Base-by-base conservation (phyloP, 1,140 invertebrate genomes). In the Drosophila ohnishii region DNA sequence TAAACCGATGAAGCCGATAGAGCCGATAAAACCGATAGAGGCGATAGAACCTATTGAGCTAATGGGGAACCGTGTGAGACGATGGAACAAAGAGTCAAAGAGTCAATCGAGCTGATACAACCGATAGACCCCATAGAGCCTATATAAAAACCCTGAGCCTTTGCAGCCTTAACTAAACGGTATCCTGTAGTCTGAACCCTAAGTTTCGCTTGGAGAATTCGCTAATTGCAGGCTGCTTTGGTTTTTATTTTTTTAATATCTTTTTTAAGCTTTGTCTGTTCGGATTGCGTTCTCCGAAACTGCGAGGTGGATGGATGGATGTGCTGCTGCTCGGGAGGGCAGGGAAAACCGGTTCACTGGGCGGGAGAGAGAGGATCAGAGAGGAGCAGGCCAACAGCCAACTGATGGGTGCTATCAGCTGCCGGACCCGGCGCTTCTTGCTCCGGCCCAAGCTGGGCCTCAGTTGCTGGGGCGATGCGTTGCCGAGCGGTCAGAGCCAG, bases 401-500 rank as follows among this genome's bases (percentile, higher is more conserved):
- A 48, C 47, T 25, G 56, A 32, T 61, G 56, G 62, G 62, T 44
- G 59, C 59, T 64, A 48, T 50, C 61, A 65, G 64, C 60, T 11
- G 45, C 28, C 44, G 60, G 34, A n/a, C 11, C 34, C 44, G 61
- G 62, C 61, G 45, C 65, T 69, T 69, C 65, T 66, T 67, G 44
- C 34, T 37, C 39, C 39, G 28, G 58, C 56, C 13, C 35, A 65
- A 50, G 16, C 35, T 25, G 13, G 37, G 65, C 62, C 22, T 69
- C 51, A 71, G 69, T 72, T 72, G 66, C 51, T 42, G 25, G 35
- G 53, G 53, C 65, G 53, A 59, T 40, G 69, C 65, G 44, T 40
- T 71, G 67, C 53, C 40, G 69, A 72, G 44, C 66, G 69, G 69
- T 72, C 67, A 69, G 39, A 39, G 32, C 16, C 61, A 60, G 60